Evolutionary conservation across 1,140 invertebrate genomes (phyloP), one percentile per base, ranked within the genome.

Genomic region (Protaetia brevitarsis): DNA sequence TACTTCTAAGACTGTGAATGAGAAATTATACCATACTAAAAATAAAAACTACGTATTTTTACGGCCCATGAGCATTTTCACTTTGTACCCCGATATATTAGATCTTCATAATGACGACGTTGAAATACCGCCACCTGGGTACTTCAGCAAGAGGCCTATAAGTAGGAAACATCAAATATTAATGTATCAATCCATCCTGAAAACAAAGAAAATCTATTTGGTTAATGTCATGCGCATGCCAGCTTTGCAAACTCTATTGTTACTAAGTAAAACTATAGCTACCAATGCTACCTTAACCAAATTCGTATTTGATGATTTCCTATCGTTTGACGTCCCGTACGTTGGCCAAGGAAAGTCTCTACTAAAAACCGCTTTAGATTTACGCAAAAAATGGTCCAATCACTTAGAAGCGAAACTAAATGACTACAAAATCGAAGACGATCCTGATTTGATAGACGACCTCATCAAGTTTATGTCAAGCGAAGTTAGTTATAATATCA

Each of bases 161-260:
- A 96, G 93, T 68, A 81, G 85, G 2, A 89, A 90, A 72, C 95
- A 98, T 82, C 93, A 96, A 78, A 70, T 99, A 34, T 78, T 99
- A 6, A 86, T 88, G 65, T 98, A 94, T 81, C 86, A 97, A 88
- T 96, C 93, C 2, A 82, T 98, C 10, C 79, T 98, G 64, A 96
- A 98, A 81, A 98, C 96, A 0, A 96, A 92, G 28, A 98, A 98
- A 78, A 93, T 95, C 0, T 98, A 96, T 79, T 82, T 98, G 68
- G 90, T 97, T 66, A 97, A 96, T 77, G 91, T 89, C 3, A 87
- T 97, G 76, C 81, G 94, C 66, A 90, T 97, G 83, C 95, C 96
- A 51, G 93, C 92, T 0, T 87, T 93, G 3, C 95, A 97, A 78
- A 91, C 92, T 0, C 78, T 97, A 30, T 78, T 98, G 16, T 80